phyloP scores from a whole-genome alignment of 1,140 invertebrate genomes.

The Aphelinus certus region DNA sequence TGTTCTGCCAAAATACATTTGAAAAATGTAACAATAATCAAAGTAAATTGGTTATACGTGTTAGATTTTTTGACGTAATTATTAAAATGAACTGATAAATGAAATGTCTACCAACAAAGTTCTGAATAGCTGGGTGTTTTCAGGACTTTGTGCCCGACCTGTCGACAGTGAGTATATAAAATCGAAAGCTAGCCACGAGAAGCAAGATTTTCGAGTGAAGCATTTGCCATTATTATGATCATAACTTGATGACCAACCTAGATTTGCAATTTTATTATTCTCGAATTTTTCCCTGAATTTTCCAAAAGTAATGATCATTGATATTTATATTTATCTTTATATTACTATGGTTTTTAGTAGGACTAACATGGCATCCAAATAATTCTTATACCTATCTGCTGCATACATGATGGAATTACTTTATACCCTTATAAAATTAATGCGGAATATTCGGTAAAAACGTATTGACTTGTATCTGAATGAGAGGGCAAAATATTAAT shows the following conservation, averaged over 20 bases:
- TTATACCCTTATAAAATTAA: conserved; percentile 47
- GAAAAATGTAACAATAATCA: no score
- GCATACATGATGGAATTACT: conserved; percentile 43
- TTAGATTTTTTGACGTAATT: no score
- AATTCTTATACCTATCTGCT: conserved; percentile 46
- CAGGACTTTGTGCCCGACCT: conserved; percentile 68
- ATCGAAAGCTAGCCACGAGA: conserved; percentile 30
- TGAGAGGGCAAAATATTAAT: conserved; percentile 68
- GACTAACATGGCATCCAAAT: conserved; percentile 56
- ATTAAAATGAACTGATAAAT: no score
- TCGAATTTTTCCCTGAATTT: conserved; percentile 43
- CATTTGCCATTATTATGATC: conserved; percentile 53
- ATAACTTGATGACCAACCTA: conserved; percentile 53
- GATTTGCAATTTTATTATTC: conserved; percentile 48
- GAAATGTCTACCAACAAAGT: conserved; percentile 27
- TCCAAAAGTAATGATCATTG: conserved; percentile 44
- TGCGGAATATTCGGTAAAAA: conserved; percentile 50
- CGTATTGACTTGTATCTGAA: conserved; percentile 53
- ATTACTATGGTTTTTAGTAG: conserved; percentile 50
- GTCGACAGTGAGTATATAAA: conserved; percentile 67
- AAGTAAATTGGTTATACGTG: no score
- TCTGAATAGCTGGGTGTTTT: conserved; percentile 60
- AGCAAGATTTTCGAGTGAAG: conserved; percentile 61
- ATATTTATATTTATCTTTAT: conserved; percentile 37
- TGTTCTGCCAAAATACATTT: no score